Evolutionary conservation across 2,797 vertebrate genomes (phyloP).

Genomic region (Tamandua tetradactyla): DNA sequence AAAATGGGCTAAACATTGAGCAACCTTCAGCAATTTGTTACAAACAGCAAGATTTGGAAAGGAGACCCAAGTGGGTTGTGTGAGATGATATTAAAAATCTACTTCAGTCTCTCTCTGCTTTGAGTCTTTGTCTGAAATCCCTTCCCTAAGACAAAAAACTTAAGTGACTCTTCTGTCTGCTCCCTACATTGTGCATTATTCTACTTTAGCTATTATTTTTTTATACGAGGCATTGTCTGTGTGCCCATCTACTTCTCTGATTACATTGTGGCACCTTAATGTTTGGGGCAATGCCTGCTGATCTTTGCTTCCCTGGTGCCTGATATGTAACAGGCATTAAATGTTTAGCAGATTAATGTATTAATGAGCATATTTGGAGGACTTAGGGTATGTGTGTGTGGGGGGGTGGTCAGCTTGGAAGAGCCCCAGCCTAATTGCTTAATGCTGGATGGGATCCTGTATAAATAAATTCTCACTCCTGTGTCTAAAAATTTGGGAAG

Average conservation of each 20-base stretch:
- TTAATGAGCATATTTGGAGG: slow-evolving; percentile 43
- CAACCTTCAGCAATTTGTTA: background rate
- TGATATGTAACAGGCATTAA: slow-evolving; percentile 4
- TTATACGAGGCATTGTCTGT: background rate
- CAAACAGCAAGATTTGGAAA: background rate
- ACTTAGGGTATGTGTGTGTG: background rate
- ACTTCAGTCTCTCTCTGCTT: background rate
- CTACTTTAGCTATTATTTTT: background rate
- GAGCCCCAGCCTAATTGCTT: background rate
- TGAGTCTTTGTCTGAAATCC: slow-evolving; percentile 7
- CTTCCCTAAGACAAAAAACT: background rate
- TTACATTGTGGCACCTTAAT: background rate
- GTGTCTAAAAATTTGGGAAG: slow-evolving; percentile 5
- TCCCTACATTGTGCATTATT: background rate
- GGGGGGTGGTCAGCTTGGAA: background rate
- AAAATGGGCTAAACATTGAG: background rate
- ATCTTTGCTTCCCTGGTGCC: background rate
- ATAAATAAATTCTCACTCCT: slow-evolving; percentile 40
- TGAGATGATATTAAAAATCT: background rate
- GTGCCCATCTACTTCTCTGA: background rate
- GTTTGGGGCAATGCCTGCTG: background rate
- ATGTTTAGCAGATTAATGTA: slow-evolving; percentile 46
- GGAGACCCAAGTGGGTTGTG: background rate
- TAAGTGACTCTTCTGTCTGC: background rate
- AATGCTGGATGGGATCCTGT: background rate